A percentile compares a stretch with the other conserved stretches of the same genome.
Evolutionary conservation across 2,797 vertebrate genomes (phyloP).

Genomic region (Xyrichtys novacula): DNA sequence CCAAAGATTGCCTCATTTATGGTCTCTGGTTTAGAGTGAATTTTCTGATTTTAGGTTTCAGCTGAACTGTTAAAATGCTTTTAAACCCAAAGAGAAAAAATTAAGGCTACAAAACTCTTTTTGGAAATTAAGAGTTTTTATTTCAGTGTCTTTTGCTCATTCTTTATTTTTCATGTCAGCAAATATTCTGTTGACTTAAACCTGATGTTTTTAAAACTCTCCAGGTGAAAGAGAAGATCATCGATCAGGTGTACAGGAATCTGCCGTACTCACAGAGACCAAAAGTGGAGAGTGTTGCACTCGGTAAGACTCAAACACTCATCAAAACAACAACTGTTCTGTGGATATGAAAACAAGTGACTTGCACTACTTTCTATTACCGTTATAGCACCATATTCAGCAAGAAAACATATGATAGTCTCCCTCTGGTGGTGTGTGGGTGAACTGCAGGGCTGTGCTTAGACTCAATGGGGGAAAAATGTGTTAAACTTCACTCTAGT

Average conservation of each 20-base stretch:
- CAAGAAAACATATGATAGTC: not conserved
- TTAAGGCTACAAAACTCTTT: not conserved
- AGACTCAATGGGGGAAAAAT: too few species aligned
- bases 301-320: conserved; percentile 83
- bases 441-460: conserved; percentile 13
- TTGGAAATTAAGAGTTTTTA: not conserved
- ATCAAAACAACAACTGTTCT: not conserved
- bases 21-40: not conserved
- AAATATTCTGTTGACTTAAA: not conserved
- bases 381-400: not conserved
- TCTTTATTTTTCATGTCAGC: too few species aligned
- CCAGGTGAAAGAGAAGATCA: conserved; percentile 97
- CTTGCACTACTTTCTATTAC: too few species aligned
- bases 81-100: not conserved
- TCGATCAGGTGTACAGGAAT: conserved; percentile 96
- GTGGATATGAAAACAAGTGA: not conserved
- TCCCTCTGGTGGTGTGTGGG: not conserved
- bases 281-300: conserved; percentile 92
- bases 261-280: conserved; percentile 94
- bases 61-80: too few species aligned
- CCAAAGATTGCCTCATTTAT: not conserved
- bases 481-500: too few species aligned
- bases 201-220: not conserved
- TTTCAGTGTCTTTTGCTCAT: too few species aligned
- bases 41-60: not conserved